These are phyloP conservation scores for Synergus itoensis DNA, from an alignment of 2,888 invertebrate genomes.

Conservation along the genomic window DNA sequence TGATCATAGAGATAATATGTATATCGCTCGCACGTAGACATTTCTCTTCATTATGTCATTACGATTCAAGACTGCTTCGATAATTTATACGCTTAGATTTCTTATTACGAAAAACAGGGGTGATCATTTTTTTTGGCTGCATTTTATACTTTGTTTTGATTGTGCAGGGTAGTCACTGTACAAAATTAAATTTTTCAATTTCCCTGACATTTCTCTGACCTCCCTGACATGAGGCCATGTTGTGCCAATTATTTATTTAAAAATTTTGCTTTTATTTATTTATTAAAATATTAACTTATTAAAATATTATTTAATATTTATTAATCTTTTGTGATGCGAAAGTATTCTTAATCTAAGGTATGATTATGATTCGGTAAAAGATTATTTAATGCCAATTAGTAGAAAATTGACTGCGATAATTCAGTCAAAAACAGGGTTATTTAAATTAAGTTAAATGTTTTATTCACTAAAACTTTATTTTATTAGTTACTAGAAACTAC, in stretches of 20 bases:
- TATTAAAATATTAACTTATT: not conserved
- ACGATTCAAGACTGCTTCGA: constrained; percentile 36
- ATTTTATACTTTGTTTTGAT: not conserved
- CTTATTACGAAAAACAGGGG: not conserved
- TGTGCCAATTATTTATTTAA: constrained; percentile 7
- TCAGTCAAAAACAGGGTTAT: constrained; percentile 26
- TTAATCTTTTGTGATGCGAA: constrained; percentile 32
- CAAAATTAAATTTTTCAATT: too few species aligned
- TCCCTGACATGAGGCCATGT: too few species aligned
- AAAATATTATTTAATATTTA: constrained; percentile 1
- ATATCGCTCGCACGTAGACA: not conserved
- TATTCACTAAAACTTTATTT: constrained; percentile 7
- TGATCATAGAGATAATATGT: constrained; percentile 6
- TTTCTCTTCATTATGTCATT: not conserved
- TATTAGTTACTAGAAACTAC: constrained; percentile 14
- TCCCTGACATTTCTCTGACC: too few species aligned
- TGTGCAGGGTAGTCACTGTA: too few species aligned
- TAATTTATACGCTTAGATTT: constrained; percentile 19
- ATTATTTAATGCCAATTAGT: not conserved
- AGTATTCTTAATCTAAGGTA: constrained; percentile 30
- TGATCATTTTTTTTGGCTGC: not conserved
- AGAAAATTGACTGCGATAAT: constrained; percentile 13
- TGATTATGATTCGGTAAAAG: constrained; percentile 1
- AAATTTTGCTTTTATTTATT: not conserved
- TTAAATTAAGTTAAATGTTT: constrained; percentile 6